Conservation (phyloP, 2,888 invertebrate genomes). For the Platycheirus albimanus region DNA sequence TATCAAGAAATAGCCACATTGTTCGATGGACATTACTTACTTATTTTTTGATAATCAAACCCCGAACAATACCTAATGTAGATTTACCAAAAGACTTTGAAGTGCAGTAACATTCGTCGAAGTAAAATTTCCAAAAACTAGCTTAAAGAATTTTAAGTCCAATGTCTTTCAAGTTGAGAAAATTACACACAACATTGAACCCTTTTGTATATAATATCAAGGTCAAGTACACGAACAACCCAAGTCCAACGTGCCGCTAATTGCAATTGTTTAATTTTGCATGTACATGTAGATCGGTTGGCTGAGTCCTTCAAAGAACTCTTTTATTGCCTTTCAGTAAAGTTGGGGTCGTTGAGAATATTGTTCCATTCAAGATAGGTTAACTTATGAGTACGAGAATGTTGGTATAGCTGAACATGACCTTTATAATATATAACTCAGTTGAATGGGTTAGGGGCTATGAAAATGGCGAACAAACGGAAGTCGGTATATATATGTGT, state of each 20-base stretch:
- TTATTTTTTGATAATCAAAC: no score
- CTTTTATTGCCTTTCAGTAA: background rate
- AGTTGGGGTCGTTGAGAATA: background rate
- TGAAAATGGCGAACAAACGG: background rate
- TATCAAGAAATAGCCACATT: no score
- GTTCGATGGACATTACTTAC: no score
- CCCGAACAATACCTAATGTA: no score
- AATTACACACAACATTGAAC: slow-evolving; percentile 3
- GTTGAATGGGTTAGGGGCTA: background rate
- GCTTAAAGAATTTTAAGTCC: no score
- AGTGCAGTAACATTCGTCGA: no score
- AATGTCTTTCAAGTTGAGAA: no score
- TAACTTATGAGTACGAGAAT: background rate
- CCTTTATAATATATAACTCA: no score
- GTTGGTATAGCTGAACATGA: no score
- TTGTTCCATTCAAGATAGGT: background rate
- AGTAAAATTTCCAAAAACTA: no score
- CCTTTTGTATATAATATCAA: background rate
- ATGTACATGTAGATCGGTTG: background rate
- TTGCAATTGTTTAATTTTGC: background rate
- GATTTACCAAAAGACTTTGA: no score
- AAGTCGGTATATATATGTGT: no score
- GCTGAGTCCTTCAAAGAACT: background rate
- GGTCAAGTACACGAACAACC: background rate
- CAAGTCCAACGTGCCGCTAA: background rate